Evolutionary conservation across 2,797 vertebrate genomes (phyloP).

Genomic region (Halcyon smyrnensis): DNA sequence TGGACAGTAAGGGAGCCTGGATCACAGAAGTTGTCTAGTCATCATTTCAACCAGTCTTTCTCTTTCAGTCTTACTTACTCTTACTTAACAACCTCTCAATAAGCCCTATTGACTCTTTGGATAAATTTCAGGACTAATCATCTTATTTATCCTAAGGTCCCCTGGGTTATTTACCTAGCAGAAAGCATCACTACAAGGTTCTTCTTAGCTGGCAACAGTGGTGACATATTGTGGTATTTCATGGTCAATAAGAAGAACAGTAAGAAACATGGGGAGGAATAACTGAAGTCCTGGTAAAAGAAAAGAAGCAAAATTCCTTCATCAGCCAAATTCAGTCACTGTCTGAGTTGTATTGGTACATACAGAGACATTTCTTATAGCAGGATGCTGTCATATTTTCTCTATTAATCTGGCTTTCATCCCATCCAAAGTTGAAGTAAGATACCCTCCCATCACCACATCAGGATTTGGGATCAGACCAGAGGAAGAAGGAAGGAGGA

Average conservation of each 20-base stretch:
- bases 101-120: accelerated
- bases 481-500: neutral
- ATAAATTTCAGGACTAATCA: neutral
- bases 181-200: neutral
- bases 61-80: neutral
- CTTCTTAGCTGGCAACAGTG: neutral
- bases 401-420: neutral
- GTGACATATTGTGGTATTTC: neutral
- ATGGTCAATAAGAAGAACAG: neutral
- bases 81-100: neutral
- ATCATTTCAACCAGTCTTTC: neutral
- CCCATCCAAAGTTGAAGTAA: accelerated
- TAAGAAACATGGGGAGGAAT: neutral
- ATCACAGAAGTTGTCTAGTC: neutral
- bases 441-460: neutral
- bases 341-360: neutral
- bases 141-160: neutral
- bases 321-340: neutral
- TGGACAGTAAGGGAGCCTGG: neutral
- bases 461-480: neutral
- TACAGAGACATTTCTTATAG: neutral
- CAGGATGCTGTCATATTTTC: neutral
- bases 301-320: neutral
- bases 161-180: neutral
- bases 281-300: neutral